Evolutionary conservation across 1,140 invertebrate genomes (phyloP).

Genomic region (Aleiodes sp.): DNA sequence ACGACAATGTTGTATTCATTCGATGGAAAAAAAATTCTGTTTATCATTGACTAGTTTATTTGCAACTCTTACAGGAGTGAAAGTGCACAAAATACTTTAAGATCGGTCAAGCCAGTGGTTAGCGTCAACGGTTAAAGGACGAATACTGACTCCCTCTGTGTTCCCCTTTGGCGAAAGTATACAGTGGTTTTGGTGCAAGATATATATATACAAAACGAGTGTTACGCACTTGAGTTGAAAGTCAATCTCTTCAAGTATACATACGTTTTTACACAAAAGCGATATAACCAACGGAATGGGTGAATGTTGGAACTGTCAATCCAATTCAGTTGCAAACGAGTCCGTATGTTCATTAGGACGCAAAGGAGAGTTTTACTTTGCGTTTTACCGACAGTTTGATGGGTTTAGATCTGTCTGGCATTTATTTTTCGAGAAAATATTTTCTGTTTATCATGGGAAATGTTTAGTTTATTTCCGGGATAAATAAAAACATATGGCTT

Average conservation of each 20-base stretch:
- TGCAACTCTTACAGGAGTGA: neutral
- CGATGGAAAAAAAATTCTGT: neutral
- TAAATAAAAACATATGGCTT: neutral
- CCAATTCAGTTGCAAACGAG: neutral
- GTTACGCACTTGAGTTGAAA: conserved; percentile 17
- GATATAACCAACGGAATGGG: conserved; percentile 1
- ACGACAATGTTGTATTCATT: too few species aligned
- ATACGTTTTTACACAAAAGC: neutral
- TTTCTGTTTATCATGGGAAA: neutral
- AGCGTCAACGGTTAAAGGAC: conserved; percentile 6
- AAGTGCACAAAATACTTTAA: neutral
- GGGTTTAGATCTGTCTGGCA: neutral
- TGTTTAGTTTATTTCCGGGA: neutral
- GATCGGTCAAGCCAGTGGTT: conserved; percentile 2
- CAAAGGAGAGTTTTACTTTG: neutral
- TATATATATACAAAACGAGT: conserved; percentile 2
- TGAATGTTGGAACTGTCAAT: conserved; percentile 14
- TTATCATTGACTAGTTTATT: conserved; percentile 1
- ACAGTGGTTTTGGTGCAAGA: conserved; percentile 9
- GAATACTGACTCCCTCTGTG: neutral
- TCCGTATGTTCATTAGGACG: neutral
- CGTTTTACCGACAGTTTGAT: neutral
- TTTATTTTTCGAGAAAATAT: conserved; percentile 5
- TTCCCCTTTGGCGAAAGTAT: conserved; percentile 1
- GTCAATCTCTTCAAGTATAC: neutral